Conservation (phyloP, 2,113 vertebrate species). For the Stigmatopora nigra region DNA sequence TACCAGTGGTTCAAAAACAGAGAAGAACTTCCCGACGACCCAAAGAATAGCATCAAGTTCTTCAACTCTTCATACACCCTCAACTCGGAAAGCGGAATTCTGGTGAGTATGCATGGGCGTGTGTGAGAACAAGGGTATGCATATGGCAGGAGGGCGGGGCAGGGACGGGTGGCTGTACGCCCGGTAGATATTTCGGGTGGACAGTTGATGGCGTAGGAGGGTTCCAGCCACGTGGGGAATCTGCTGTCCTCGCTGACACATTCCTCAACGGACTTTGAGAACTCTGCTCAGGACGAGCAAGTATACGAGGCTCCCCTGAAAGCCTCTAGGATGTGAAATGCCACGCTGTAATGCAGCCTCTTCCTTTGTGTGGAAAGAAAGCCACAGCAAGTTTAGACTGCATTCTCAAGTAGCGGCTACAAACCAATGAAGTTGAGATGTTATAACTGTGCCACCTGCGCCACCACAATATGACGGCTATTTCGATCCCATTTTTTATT, state of each 20-base stretch:
- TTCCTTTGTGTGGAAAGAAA: constrained; percentile 16
- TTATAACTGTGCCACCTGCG: constrained; percentile 7
- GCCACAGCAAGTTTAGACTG: not conserved
- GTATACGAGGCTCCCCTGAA: constrained; percentile 11
- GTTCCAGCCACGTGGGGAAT: constrained; percentile 64
- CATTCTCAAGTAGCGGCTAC: not conserved
- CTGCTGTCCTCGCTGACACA: constrained; percentile 68
- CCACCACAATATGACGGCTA: constrained; percentile 16
- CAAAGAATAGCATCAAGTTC: constrained; percentile 73
- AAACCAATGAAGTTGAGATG: constrained; percentile 14
- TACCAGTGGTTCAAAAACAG: constrained; percentile 93
- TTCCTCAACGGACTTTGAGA: constrained; percentile 58
- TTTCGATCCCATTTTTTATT: constrained; percentile 18
- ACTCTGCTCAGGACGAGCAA: constrained; percentile 1
- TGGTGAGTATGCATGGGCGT: constrained; percentile 74
- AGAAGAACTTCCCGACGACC: constrained; percentile 76
- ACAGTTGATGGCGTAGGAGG: constrained; percentile 68
- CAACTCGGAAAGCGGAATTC: constrained; percentile 75
- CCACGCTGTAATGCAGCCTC: not conserved
- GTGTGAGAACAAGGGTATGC: constrained; percentile 48
- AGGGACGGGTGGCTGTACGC: constrained; percentile 44
- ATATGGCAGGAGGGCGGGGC: constrained; percentile 41
- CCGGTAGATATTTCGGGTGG: constrained; percentile 71
- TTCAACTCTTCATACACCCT: constrained; percentile 84
- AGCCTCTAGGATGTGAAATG: constrained; percentile 35